Evolutionary conservation across 2,888 invertebrate genomes (phyloP).

Genomic region (Stratiomys singularior): DNA sequence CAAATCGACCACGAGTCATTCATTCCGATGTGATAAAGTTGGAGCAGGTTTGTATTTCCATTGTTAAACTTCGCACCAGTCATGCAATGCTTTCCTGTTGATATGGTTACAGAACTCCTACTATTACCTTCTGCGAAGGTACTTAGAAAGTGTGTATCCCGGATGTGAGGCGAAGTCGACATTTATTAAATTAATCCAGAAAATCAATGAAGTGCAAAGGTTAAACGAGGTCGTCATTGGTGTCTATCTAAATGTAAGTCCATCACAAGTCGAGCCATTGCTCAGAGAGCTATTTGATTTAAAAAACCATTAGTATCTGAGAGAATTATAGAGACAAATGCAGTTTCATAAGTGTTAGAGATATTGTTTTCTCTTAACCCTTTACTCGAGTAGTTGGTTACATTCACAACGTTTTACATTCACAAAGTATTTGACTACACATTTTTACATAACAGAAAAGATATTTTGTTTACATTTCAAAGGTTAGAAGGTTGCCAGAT

Average conservation of each 20-base stretch:
- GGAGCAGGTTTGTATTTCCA: slow-evolving; percentile 74
- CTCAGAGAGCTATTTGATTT: slow-evolving; percentile 96
- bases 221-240: slow-evolving; percentile 92
- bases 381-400: too few species aligned
- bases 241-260: slow-evolving; percentile 92
- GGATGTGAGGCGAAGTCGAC: slow-evolving; percentile 90
- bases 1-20: slow-evolving; percentile 81
- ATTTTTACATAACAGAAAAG: too few species aligned
- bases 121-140: slow-evolving; percentile 85
- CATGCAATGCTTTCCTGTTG: too few species aligned
- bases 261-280: slow-evolving; percentile 89
- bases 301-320: slow-evolving; percentile 69
- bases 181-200: slow-evolving; percentile 88
- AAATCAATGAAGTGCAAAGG: slow-evolving; percentile 88
- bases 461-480: too few species aligned
- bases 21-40: slow-evolving; percentile 86
- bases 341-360: slow-evolving; percentile 2
- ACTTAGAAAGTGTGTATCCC: slow-evolving; percentile 83
- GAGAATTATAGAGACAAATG: not conserved
- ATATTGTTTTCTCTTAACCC: too few species aligned
- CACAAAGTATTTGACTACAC: too few species aligned
- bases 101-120: slow-evolving; percentile 18
- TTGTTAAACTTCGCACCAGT: slow-evolving; percentile 48
- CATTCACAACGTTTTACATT: too few species aligned
- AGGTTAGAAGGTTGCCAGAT: too few species aligned